These are phyloP conservation scores for Bolborhynchus lineola DNA, from an alignment of 2,113 vertebrate genomes.

Conservation along the genomic window DNA sequence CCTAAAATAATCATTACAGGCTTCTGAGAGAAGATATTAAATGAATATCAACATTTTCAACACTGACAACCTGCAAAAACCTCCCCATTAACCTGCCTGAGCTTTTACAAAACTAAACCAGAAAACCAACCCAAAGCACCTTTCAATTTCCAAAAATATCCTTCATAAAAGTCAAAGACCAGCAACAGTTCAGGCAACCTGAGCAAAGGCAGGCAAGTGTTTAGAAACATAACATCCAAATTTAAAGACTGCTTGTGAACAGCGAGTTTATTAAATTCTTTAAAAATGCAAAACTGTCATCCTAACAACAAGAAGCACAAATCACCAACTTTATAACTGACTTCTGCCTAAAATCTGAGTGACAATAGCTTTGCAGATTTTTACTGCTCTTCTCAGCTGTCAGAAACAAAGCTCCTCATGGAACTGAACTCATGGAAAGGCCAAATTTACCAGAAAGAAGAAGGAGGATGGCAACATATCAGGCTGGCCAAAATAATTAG, in stretches of 20 bases:
- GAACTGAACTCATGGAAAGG: not conserved
- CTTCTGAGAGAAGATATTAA: not conserved
- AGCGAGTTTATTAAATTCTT: not conserved
- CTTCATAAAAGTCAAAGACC: not conserved
- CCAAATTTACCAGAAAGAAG: conserved; percentile 42
- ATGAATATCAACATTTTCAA: not conserved
- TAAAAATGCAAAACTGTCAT: not conserved
- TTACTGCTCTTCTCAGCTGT: not conserved
- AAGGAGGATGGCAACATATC: not conserved
- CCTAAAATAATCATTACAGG: not conserved
- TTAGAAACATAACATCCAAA: not conserved
- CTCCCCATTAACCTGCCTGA: not conserved
- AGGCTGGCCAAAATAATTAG: conserved; percentile 27
- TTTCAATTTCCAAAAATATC: not conserved
- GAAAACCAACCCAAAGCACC: not conserved
- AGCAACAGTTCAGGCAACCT: not conserved
- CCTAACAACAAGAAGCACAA: not conserved
- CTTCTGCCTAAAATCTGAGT: not conserved
- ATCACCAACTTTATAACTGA: not conserved
- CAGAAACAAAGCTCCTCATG: not conserved
- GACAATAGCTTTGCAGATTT: not conserved
- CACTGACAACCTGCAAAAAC: not conserved
- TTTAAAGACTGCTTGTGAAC: not conserved
- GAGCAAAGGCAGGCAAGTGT: not conserved
- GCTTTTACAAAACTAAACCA: not conserved